Evolutionary conservation across 2,797 vertebrate genomes (phyloP), one percentile per base, ranked within the genome.

Genomic region (Bryconaethiops microstoma): DNA sequence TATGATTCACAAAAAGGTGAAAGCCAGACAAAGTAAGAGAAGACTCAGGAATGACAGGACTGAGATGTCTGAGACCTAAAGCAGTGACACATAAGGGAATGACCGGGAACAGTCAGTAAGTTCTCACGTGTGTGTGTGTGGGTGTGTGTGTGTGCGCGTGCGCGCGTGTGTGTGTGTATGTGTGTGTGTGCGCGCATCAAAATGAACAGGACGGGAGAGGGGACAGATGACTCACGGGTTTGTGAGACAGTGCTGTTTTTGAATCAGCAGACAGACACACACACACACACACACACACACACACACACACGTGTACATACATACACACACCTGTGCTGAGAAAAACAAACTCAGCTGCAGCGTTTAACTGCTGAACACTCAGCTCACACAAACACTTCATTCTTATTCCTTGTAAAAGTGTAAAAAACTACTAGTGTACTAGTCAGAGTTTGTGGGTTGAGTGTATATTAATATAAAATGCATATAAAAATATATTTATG

Each of bases 161-260:
- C 3, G 29, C 3, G 29, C 3, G 29, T 29, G 29, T 29, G 29
- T 29, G 29, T 29, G 29, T 29, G 29, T 29, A 29, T 29, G 29
- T 29, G 29, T 29, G 29, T 29, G 29, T 29, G 29, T n/a, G n/a
- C n/a, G n/a, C n/a, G n/a, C 13, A 42, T 79, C 7, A 59, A 67
- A 77, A 40, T 60, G 65, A 81, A 35, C 4, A 0, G 5, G 40
- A 21, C 6, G 14, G 55, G 74, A 78, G 79, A 62, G 39, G 68
- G 17, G 42, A 65, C 8, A 2, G 13, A 82, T 84, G 81, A 89
- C 70, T 86, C 82, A 84, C n/a, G 55, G 78, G 63, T 63, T 19
- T 62, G 45, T 7, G 50, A 83, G 78, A 78, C 64, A 84, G 67
- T 76, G 62, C 40, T 77, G 71, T 77, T 83, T 83, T 67, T 87